Evolutionary conservation across 2,797 vertebrate species (phyloP).

Genomic region (Platyrinchus mystaceus): DNA sequence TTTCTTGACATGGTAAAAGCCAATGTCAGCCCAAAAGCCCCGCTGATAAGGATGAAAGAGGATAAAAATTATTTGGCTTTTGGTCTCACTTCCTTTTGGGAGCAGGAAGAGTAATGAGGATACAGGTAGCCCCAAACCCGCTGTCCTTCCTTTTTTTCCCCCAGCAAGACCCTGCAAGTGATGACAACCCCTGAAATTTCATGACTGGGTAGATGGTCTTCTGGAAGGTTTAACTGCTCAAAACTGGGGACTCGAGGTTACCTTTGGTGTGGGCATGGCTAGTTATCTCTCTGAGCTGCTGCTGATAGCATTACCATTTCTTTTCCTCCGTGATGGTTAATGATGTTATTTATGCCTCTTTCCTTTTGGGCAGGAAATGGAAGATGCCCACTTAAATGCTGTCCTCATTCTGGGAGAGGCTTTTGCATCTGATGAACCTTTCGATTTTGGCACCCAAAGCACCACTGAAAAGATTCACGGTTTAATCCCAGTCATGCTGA

Average conservation of each 20-base stretch:
- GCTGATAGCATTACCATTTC: not conserved
- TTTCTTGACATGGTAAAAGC: not conserved
- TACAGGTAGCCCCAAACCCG: not conserved
- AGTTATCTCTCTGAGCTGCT: not conserved
- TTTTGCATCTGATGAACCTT: constrained; percentile 83
- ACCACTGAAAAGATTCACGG: constrained; percentile 95
- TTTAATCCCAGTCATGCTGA: constrained; percentile 95
- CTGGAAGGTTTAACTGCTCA: not conserved
- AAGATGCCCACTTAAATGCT: constrained; percentile 91
- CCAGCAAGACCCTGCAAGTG: not conserved
- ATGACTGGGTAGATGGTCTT: not conserved
- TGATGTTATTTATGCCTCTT: not conserved
- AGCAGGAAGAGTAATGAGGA: not conserved
- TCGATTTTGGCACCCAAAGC: constrained; percentile 89
- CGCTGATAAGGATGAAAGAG: not conserved
- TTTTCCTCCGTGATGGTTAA: not conserved
- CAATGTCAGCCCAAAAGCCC: not conserved
- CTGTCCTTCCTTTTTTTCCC: not conserved
- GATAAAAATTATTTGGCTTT: not conserved
- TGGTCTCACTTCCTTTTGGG: not conserved
- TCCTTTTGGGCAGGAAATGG: constrained; percentile 84
- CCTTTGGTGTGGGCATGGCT: not conserved
- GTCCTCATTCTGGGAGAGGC: constrained; percentile 98
- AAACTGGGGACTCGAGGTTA: not conserved
- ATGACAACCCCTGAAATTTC: not conserved